phyloP scores from a whole-genome alignment of 2,888 invertebrate species.

The Cosmia pyralina region DNA sequence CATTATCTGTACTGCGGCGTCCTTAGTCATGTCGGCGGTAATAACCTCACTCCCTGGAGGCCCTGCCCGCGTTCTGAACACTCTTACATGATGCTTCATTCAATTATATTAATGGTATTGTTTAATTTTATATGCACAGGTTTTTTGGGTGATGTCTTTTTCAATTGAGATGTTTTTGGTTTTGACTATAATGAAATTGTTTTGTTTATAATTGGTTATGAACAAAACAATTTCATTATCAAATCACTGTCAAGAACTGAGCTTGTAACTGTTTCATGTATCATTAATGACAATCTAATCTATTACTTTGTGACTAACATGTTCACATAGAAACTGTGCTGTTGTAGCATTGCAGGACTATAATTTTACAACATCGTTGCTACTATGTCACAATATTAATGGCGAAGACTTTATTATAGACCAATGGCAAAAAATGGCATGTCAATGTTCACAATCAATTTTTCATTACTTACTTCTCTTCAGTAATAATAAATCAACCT shows the following conservation, averaged over 20 bases:
- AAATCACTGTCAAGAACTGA: neutral
- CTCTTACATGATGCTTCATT: conserved; percentile 9
- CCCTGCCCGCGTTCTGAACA: neutral
- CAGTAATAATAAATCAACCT: conserved; percentile 30
- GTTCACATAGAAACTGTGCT: no score
- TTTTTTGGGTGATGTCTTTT: conserved; percentile 1
- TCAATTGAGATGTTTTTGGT: neutral
- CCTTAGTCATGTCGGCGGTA: conserved; percentile 38
- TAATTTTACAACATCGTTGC: neutral
- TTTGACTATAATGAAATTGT: neutral
- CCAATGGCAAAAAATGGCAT: conserved; percentile 9
- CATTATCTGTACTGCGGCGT: conserved; percentile 7
- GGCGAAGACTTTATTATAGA: neutral
- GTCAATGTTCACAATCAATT: conserved; percentile 7
- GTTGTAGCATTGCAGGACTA: neutral
- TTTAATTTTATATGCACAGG: conserved; percentile 1
- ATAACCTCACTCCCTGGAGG: conserved; percentile 41
- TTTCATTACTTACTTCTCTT: conserved; percentile 21
- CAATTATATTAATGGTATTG: conserved; percentile 20
- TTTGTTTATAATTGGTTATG: neutral
- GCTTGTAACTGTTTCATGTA: no score
- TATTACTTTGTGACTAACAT: neutral
- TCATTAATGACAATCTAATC: neutral
- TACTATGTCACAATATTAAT: neutral
- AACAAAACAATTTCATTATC: no score